phyloP scores from a whole-genome alignment of 2,888 invertebrate genomes.

The Polylopha cassiicola region DNA sequence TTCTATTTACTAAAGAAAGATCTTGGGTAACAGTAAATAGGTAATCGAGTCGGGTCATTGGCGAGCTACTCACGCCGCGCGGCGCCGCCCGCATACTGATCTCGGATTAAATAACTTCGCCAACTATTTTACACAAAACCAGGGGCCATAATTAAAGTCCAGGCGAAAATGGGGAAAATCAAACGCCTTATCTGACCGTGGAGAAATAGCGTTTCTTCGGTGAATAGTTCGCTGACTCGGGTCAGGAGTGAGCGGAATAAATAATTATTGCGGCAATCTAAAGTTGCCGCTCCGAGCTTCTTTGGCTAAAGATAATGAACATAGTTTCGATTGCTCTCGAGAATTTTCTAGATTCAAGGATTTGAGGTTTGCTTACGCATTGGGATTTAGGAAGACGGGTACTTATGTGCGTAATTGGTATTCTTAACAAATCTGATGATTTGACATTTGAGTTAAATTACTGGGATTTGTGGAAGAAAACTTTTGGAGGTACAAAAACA shows the following conservation, averaged over 20 bases:
- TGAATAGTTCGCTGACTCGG: conserved; percentile 69
- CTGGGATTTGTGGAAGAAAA: too few species aligned
- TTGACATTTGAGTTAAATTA: too few species aligned
- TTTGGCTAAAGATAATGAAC: conserved; percentile 60
- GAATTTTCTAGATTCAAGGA: too few species aligned
- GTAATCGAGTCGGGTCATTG: conserved; percentile 35
- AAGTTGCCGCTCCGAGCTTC: conserved; percentile 53
- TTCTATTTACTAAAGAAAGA: too few species aligned
- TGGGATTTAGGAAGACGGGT: too few species aligned
- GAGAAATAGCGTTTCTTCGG: conserved; percentile 73
- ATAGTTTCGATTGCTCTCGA: conserved; percentile 60
- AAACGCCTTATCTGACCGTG: conserved; percentile 76
- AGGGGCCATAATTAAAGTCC: conserved; percentile 75
- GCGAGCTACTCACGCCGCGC: conserved; percentile 41
- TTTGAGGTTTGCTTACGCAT: too few species aligned
- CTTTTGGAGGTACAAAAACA: too few species aligned
- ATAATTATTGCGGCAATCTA: conserved; percentile 73
- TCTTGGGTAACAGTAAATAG: too few species aligned
- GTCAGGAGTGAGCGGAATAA: conserved; percentile 74
- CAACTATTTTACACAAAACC: conserved; percentile 77
- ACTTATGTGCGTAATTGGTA: too few species aligned
- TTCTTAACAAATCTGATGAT: too few species aligned
- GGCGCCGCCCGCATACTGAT: conserved; percentile 68
- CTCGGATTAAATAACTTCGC: conserved; percentile 72
- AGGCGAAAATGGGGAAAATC: conserved; percentile 71